Base-by-base conservation (phyloP, 1,140 invertebrate genomes). In the Drosophila nikananu region DNA sequence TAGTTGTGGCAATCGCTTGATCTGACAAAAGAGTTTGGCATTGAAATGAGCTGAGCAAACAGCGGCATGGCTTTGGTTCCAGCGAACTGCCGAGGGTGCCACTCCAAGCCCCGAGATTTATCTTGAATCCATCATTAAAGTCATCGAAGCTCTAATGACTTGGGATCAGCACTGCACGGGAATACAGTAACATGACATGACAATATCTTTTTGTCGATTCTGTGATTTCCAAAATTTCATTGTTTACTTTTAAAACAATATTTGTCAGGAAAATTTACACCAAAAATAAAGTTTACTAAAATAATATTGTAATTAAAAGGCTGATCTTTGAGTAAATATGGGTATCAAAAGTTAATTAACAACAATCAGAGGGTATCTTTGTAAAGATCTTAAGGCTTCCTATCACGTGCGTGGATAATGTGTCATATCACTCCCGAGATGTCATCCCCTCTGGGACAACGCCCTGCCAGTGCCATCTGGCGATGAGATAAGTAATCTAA, bases 21-120 rank as follows among this genome's bases (percentile, higher is more conserved):
- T 73, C 55, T 52, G 46, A 73, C 70, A 73, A 73, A 73, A 61
- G 70, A 73, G 70, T 61, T 73, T 73, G 70, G 70, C 70, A 72
- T 73, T 73, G 70, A 73, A 73, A 61, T 59, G 70, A 72, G 67
- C 70, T 72, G 19, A 73, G 21, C 67, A 49, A 51, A 42, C 49
- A 19, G 39, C 54, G 54, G 21, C 54, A 15, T 39, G 52, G 52
- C 51, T 41, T 32, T 60, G 42, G 37, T 42, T 60, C 25, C 30
- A 37, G 35, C 30, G 23, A 59, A 72, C 19, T 42, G 44, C 5
- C 35, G 27, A 17, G 23, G 66, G 37, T 68, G 23, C 17, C 46
- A 42, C 46, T 23, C 21, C 15, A 42, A 57, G 54, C 21, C 21
- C 39, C 10, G 48, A 39, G 63, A 70, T 54, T 51, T 54, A 67